Base-by-base conservation (phyloP, 2,888 invertebrate species). In the Anoncus sp. region DNA sequence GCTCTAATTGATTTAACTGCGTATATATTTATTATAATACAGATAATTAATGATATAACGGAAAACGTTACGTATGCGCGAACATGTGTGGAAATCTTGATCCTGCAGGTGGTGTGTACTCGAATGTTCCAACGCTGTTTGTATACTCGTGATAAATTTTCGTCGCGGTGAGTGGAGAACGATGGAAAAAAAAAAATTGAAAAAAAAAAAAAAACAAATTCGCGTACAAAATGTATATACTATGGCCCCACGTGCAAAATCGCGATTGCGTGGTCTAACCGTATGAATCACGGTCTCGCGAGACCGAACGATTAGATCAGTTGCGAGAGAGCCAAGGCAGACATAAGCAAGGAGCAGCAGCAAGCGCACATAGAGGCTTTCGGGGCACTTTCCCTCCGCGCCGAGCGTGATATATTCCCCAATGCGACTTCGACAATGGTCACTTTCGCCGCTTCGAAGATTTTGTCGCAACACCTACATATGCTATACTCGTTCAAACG, bases 241-340 rank as follows among this genome's bases (percentile, higher is more conserved):
- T 38, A 63, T 51, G 63, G 14, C 57, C 43, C 74, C 77, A 74
- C 74, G 77, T 77, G 77, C 77, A 77, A 74, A 65, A 66, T 77
- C 47, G 49, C 55, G 69, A 70, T 78, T 78, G 77, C 77, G 75
- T 66, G 70, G 67, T 73, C 59, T 55, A 43, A 49, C 59, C 47
- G 59, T 59, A 75, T 78, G 77, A 78, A 75, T 78, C 77, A 78
- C 70, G 45, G n/a, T 6, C 9, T 12, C 69, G 43, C 66, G 43
- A 59, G 60, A 65, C 47, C 38, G 65, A 43, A 40, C 78, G 78
- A 78, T 75, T 78, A 78, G 78, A 78, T 78, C 78, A 67, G 78
- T 40, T 59, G 69, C 69, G 47, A 57, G 57, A 69, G 57, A 43
- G n/a, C n/a, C n/a, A n/a, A n/a, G n/a, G n/a, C n/a, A n/a, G n/a